phyloP scores from a whole-genome alignment of 2,797 vertebrate genomes.

The Acanthornis magna region DNA sequence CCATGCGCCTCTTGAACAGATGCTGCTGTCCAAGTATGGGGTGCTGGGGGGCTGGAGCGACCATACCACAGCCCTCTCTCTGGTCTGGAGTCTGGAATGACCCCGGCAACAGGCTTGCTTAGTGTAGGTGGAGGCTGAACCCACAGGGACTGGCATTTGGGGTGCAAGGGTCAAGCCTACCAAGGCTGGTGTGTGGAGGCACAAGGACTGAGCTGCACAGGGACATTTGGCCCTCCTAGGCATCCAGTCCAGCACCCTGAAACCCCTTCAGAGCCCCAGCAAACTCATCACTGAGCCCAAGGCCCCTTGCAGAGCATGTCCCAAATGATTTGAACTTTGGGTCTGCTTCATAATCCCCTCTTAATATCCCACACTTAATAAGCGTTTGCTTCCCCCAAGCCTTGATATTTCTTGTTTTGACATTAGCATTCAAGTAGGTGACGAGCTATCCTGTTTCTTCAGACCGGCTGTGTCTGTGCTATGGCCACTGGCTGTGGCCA shows the following conservation, averaged over 20 bases:
- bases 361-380: neutral
- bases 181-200: neutral
- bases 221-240: neutral
- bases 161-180: neutral
- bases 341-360: neutral
- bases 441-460: neutral
- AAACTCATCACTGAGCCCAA: neutral
- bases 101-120: neutral
- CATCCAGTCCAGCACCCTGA: neutral
- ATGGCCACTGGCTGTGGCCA: accelerated
- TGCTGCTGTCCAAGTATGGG: neutral
- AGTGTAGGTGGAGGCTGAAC: neutral
- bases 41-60: neutral
- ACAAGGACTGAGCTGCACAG: neutral
- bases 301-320: neutral
- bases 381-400: neutral
- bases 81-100: neutral
- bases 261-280: neutral
- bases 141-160: neutral
- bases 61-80: neutral
- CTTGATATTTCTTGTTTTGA: neutral
- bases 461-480: neutral
- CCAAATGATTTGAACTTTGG: neutral
- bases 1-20: neutral
- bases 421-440: neutral